Conservation (phyloP, 2,113 vertebrate genomes). For the Sphaerodactylus townsendi region DNA sequence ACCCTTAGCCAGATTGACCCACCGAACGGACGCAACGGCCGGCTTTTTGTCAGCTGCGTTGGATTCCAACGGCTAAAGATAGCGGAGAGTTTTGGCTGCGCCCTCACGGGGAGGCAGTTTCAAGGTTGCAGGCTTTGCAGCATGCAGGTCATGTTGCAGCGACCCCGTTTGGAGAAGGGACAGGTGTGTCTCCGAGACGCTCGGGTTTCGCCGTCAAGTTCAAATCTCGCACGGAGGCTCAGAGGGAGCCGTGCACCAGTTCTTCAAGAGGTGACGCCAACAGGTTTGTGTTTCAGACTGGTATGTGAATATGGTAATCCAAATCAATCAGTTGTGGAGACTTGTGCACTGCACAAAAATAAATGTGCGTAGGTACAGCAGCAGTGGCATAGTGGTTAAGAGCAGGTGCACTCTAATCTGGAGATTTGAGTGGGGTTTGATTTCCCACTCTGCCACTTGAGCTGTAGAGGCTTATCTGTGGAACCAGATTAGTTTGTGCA, state of each 20-base stretch:
- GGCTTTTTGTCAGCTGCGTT: background rate
- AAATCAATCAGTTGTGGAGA: too few relatives aligned
- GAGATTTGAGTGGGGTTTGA: too few relatives aligned
- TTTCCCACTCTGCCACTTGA: too few relatives aligned
- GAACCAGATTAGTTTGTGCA: too few relatives aligned
- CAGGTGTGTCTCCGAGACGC: background rate
- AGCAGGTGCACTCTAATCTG: too few relatives aligned
- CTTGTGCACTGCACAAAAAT: too few relatives aligned
- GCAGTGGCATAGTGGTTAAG: too few relatives aligned
- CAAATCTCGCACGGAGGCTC: background rate
- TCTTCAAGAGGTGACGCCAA: too few relatives aligned
- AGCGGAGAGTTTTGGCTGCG: background rate
- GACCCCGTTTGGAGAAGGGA: background rate
- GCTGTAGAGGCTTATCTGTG: too few relatives aligned
- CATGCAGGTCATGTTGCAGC: background rate
- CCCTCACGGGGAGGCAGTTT: background rate
- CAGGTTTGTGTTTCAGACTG: background rate
- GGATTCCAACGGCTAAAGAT: conserved; percentile 10
- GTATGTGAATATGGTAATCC: background rate
- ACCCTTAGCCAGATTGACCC: background rate
- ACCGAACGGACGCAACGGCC: background rate
- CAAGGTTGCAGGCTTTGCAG: conserved; percentile 25
- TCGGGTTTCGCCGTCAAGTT: background rate
- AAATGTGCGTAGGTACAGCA: too few relatives aligned
- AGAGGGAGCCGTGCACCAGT: background rate